These are phyloP conservation scores for Dendrolimus punctatus DNA, from an alignment of 1,140 invertebrate species.

Conservation along the genomic window DNA sequence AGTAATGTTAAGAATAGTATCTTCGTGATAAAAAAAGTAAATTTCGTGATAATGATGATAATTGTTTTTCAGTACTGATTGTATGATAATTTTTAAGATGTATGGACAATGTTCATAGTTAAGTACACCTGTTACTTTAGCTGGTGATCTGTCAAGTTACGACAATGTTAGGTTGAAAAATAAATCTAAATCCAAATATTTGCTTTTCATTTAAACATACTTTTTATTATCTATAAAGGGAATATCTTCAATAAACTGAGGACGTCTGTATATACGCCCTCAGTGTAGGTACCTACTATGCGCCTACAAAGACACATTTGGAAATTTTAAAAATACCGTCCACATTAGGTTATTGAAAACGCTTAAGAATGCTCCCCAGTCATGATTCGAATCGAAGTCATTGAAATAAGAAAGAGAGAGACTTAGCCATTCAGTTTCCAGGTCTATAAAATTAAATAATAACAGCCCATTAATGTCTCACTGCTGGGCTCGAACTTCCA, in stretches of 20 bases:
- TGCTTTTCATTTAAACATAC: constrained; percentile 31
- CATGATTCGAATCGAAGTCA: no score
- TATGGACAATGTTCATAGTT: constrained; percentile 68
- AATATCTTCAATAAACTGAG: background rate
- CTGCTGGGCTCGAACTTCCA: no score
- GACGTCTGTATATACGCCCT: no score
- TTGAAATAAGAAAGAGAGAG: no score
- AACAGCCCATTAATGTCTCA: no score
- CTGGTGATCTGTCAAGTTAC: constrained; percentile 60
- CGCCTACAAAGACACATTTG: no score
- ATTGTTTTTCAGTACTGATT: constrained; percentile 66
- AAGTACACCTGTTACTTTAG: constrained; percentile 53
- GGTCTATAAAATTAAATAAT: no score
- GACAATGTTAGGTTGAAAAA: constrained; percentile 68
- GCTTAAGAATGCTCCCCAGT: no score
- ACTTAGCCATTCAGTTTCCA: no score
- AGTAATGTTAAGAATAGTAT: constrained; percentile 61
- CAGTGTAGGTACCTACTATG: no score
- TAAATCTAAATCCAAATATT: constrained; percentile 56
- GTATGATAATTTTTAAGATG: constrained; percentile 57
- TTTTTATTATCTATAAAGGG: background rate
- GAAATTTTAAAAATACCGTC: no score
- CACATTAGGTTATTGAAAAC: no score
- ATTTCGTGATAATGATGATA: constrained; percentile 42
- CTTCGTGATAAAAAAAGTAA: constrained; percentile 64